phyloP scores from a whole-genome alignment of 1,140 invertebrate species.

The Globodera rostochiensis region DNA sequence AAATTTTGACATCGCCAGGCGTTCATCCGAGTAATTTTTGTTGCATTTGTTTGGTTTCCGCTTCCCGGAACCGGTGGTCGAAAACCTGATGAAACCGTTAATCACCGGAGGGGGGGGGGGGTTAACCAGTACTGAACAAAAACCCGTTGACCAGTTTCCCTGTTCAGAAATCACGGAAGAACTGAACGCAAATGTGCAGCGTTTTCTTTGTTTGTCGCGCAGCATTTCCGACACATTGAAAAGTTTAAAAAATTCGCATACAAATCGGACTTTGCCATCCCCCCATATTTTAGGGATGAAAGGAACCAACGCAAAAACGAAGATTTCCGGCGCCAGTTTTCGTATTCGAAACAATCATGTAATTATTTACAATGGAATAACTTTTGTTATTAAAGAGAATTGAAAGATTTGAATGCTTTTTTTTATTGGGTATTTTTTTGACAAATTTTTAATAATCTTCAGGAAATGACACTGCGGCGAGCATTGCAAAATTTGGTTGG shows the following conservation, averaged over 20 bases:
- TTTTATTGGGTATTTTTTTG: neutral
- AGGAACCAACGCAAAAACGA: conserved; percentile 24
- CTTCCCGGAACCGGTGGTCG: neutral
- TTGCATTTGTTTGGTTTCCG: conserved; percentile 3
- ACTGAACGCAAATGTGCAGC: conserved; percentile 31
- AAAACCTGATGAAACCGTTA: too few relatives aligned
- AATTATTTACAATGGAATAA: neutral
- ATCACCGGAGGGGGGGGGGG: too few relatives aligned
- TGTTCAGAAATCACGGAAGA: conserved; percentile 44
- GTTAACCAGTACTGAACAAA: too few relatives aligned
- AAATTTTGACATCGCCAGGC: conserved; percentile 40
- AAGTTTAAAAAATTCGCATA: conserved; percentile 4
- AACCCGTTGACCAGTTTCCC: neutral
- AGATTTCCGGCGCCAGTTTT: conserved; percentile 33
- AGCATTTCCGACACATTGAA: conserved; percentile 32
- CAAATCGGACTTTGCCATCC: neutral
- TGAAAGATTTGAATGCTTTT: too few relatives aligned
- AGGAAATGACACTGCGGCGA: conserved; percentile 39
- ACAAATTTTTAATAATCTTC: conserved; percentile 20
- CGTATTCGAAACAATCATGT: conserved; percentile 51
- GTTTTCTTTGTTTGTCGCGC: conserved; percentile 34
- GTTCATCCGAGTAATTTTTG: conserved; percentile 37
- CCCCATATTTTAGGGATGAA: conserved; percentile 41
- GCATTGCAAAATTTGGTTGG: conserved; percentile 42
- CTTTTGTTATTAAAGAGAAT: too few relatives aligned